Evolutionary conservation across 2,113 vertebrate species (phyloP).

Genomic region (Erinaceus europaeus): DNA sequence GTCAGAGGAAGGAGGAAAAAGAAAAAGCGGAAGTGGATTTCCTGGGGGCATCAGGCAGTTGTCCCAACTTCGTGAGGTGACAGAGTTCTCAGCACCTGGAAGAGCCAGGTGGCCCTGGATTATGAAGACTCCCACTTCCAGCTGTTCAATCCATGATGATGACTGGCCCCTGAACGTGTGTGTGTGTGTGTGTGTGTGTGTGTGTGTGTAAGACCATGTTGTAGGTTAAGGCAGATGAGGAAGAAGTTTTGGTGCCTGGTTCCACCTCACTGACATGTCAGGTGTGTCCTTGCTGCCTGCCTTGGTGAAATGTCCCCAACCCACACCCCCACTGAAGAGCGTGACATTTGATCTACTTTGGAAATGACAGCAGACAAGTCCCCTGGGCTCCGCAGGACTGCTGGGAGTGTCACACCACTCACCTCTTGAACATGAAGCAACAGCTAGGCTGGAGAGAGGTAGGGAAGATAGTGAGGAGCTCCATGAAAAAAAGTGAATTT

Average conservation of each 20-base stretch:
- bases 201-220: neutral
- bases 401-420: constrained; percentile 81
- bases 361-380: constrained; percentile 68
- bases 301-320: neutral
- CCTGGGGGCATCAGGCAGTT: neutral
- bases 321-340: constrained; percentile 43
- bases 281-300: constrained; percentile 12
- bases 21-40: constrained; percentile 67
- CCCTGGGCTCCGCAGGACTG: constrained; percentile 76
- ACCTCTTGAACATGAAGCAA: constrained; percentile 80
- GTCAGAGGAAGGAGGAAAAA: constrained; percentile 20
- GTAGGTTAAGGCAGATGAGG: neutral
- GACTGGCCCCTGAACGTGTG: neutral
- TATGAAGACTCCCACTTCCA: constrained; percentile 27
- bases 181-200: no score
- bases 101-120: neutral
- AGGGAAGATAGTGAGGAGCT: constrained; percentile 82
- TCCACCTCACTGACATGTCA: constrained; percentile 39
- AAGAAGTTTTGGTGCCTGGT: constrained; percentile 7
- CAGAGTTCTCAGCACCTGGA: neutral
- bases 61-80: neutral
- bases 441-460: constrained; percentile 80
- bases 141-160: neutral
- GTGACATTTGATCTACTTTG: constrained; percentile 73
- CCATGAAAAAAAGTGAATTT: constrained; percentile 71